Evolutionary conservation across 2,797 vertebrate genomes (phyloP), one percentile per base, ranked within the genome.

Genomic region (Eospalax fontanierii): DNA sequence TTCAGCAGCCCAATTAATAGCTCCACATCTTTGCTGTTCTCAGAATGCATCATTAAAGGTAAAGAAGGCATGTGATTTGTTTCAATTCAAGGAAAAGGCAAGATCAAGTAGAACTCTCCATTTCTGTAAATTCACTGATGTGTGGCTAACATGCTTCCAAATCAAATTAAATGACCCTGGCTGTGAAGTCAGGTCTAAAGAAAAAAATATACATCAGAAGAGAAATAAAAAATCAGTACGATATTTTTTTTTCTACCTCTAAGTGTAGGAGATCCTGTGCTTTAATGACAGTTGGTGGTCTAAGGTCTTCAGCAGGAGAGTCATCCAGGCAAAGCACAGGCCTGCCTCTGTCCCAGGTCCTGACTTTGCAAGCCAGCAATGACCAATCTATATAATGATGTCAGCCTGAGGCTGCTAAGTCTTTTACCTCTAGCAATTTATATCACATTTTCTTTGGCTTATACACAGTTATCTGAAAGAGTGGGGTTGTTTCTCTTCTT

Each of bases 1-100:
- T 95, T 94, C 76, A 97, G 6, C 12, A 92, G 76, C 61, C 68
- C 87, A 93, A 78, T 89, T 92, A 94, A 94, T 94, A 81, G 74
- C 81, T 76, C 78, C 7, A 65, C 73, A 24, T 63, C 35, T 80
- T 85, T 66, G 35, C 73, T 50, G 15, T 89, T 78, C 28, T 71
- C 40, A 65, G 68, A 91, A 89, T 84, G 71, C 61, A 82, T 90
- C 63, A 73, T 28, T 61, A 89, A 63, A 90, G 10, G 61, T 83
- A 90, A 83, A 81, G 35, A 10, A 95, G 74, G 28, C 21, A 2
- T 30, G 33, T 22, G 46, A 70, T 88, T 85, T 86, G 57, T 86
- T 92, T 96, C 63, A 40, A 63, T 88, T 95, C 54, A 74, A 61
- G 66, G 80, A 84, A 76, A 92, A 57, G 10, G 74, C 86, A 93